Evolutionary conservation across 2,888 invertebrate genomes (phyloP), one percentile per base, ranked within the genome.

Genomic region (Spodoptera picta): DNA sequence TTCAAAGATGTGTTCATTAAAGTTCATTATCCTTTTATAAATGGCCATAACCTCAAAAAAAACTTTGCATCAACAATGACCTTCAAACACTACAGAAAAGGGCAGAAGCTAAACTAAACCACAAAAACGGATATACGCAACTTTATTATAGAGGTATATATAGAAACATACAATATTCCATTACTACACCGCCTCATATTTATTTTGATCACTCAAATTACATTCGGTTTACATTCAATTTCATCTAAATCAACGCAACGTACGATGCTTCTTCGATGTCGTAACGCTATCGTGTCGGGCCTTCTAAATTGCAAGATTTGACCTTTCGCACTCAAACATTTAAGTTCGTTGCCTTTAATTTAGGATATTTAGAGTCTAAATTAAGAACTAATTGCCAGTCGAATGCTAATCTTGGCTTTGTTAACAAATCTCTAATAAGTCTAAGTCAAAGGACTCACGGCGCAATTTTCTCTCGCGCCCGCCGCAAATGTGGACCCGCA

Each of bases 221-320:
- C 60, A 65, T 63, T 64, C 65, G 63, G 53, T 68, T 63, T 44
- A 52, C 62, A 55, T 51, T 69, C 48, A 62, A 61, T 69, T 63
- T 60, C 45, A 53, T 66, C 43, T 64, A 53, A 58, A 73, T 68
- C 70, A 67, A 79, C 65, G 65, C 62, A 66, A 81, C 65, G 63
- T 61, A 65, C 81, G 82, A 83, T 80, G 79, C 75, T 75, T 77
- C 71, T 60, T 54, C 53, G 52, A 60, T 88, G 84, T 80, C 73
- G 87, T 82, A 86, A 91, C 77, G 55, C 68, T 73, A 74, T 79
- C 82, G 82, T 84, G 76, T 82, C 69, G 80, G 80, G 70, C 79
- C 83, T 79, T 78, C 80, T 85, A 87, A 89, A 90, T 91, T 88
- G 87, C 81, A 83, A 87, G 88, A 36, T 86, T 86, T 91, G 88